Evolutionary conservation across 2,113 vertebrate genomes (phyloP).

Genomic region (Muntiacus reevesi): DNA sequence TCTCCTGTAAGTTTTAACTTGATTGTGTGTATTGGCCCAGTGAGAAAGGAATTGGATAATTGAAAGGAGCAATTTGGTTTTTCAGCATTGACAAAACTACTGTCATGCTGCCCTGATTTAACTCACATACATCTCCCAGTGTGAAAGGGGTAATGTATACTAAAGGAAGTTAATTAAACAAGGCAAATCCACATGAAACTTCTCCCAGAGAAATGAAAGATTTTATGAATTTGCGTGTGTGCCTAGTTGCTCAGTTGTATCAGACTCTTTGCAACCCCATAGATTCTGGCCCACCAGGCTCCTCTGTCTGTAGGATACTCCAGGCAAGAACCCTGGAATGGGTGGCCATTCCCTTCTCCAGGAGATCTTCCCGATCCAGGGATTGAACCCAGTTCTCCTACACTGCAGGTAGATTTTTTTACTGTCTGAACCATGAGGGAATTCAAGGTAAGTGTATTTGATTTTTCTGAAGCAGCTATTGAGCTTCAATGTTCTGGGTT

Average conservation of each 20-base stretch:
- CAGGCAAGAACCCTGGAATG: not conserved
- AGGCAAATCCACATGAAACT: slow-evolving; percentile 43
- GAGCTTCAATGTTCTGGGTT: not conserved
- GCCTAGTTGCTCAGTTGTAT: not conserved
- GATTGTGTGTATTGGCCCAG: slow-evolving; percentile 41
- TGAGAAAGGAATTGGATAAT: slow-evolving; percentile 28
- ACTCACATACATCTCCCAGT: slow-evolving; percentile 64
- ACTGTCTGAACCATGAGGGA: not conserved
- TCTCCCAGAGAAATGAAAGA: slow-evolving; percentile 19
- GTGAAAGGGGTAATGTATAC: slow-evolving; percentile 37
- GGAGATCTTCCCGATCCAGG: not conserved
- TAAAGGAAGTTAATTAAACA: slow-evolving; percentile 76
- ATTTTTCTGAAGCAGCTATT: not conserved
- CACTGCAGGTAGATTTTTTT: not conserved
- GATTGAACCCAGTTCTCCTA: not conserved
- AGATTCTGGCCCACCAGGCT: not conserved
- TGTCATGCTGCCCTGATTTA: slow-evolving; percentile 66
- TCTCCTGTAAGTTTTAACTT: slow-evolving; percentile 58
- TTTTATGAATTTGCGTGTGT: not conserved
- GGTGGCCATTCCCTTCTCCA: not conserved
- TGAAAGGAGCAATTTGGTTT: slow-evolving; percentile 72
- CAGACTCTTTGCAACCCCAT: not conserved
- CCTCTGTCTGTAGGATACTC: not conserved
- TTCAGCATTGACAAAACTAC: slow-evolving; percentile 69
- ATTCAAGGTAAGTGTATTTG: not conserved